Base-by-base conservation (phyloP, 1,140 invertebrate species). In the Lepidurus couesii region DNA sequence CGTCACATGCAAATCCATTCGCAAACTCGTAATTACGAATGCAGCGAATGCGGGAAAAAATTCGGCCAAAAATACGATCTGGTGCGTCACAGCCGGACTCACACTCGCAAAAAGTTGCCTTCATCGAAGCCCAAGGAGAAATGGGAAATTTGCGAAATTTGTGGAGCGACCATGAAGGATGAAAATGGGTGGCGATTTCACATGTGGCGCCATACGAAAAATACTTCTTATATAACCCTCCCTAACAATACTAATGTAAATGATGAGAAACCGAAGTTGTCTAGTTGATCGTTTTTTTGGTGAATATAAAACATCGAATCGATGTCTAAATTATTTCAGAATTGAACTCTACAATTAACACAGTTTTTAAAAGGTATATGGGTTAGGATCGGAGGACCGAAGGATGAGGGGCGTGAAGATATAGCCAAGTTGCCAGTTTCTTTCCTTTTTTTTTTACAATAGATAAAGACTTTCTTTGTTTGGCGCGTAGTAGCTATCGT, bases 31-130 rank as follows among this genome's bases (percentile, higher is more conserved):
- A 74, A 74, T 5, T 47, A 75, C 26, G 34, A 24, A 34, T 95
- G 93, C 82, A 84, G 88, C 43, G 82, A 89, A 0, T 93, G 92
- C 82, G 86, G 88, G 1, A 92, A 92, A 81, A 88, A 85, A 42
- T 92, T 92, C 79, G 88, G 86, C 9, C 87, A 88, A 80, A 78
- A 79, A 45, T 83, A 86, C 75, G 81, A 86, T 44, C 81, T 89
- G 74, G 85, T 84, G 43, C 82, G 84, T 9, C 88, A 88, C 80
- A 85, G 88, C 83, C 85, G 83, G 16, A 80, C 81, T 13, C 84
- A 85, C 73, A 84, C 81, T 0, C 82, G 87, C 34, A 75, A 44
- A 43, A 75, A 42, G 75, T 21, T 42, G 11, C 2, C 1, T 44
- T 6, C 2, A 1, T 13, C 16, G 24, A 75, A 45, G 75, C 86